Base-by-base conservation (phyloP, 2,113 vertebrate species). In the Ophiodon elongatus region DNA sequence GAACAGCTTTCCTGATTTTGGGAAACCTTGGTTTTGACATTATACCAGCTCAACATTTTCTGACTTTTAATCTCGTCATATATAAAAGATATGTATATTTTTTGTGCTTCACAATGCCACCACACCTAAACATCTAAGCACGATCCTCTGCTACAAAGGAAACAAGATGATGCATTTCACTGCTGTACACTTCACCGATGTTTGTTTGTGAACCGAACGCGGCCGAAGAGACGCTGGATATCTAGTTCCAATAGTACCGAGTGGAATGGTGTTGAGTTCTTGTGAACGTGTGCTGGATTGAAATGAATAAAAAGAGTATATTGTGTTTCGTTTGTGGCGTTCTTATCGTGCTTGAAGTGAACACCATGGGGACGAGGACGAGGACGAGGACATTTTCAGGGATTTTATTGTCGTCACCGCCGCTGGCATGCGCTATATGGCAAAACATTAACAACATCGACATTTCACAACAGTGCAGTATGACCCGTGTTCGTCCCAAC, bases 381-480 rank as follows among this genome's bases (percentile, higher is more conserved):
- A 27, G 23, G 57, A 62, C 54, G 52, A 19, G 31, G 27, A 57
- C 57, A 37, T 73, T 80, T 82, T 57, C 69, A 29, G 74, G 56
- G 2, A 14, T 27, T 92, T 91, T 90, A 92, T 93, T 88, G 69
- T 83, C 19, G 73, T 73, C 77, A 90, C 82, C 37, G 15, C 76
- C 79, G 79, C 83, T 80, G 85, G 57, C 91, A 94, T 93, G 91
- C 93, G 85, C 72, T 85, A 82, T 71, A 91, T 79, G 73, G 73
- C 80, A 87, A 92, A 43, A 92, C 87, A 92, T 88, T 84, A 77
- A 94, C 63, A 86, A 91, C 86, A 90, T 62, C 87, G 57, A 91
- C 59, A 71, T 72, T 84, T 83, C 69, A 92, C 87, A 71, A 82
- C 75, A 88, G 82, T 72, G 89, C 82, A 66, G 65, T 70, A 82